phyloP scores from a whole-genome alignment of 2,113 vertebrate species.

The Tichodroma muraria region DNA sequence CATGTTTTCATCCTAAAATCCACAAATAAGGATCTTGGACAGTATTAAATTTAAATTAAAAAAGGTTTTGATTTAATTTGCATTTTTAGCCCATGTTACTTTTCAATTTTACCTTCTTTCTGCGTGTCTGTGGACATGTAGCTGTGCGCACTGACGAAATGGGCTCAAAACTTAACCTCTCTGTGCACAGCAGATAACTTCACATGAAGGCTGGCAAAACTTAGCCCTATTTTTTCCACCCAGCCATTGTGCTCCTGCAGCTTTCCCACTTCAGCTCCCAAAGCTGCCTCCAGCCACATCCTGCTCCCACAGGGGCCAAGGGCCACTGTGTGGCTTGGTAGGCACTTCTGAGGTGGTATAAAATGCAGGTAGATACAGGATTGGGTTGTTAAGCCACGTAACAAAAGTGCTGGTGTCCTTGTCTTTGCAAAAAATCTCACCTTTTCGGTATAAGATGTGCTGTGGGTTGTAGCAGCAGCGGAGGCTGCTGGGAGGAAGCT shows the following conservation, averaged over 20 bases:
- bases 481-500: accelerated
- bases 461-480: background rate
- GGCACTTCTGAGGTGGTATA: background rate
- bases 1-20: background rate
- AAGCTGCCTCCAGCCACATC: background rate
- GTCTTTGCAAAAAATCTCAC: background rate
- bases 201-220: background rate
- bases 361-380: background rate
- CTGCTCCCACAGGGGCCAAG: background rate
- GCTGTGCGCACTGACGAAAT: background rate
- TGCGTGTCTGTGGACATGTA: no score
- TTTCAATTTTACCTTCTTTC: background rate
- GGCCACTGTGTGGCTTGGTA: background rate
- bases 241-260: background rate
- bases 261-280: background rate
- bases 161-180: background rate
- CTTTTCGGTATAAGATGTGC: background rate
- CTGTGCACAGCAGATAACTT: accelerated
- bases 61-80: background rate
- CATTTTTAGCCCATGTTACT: background rate
- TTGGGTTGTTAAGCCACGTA: background rate
- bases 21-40: background rate
- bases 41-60: background rate
- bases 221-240: background rate
- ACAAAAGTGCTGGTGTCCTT: background rate